A percentile compares a stretch with the other conserved stretches of the same genome.
phyloP scores from a whole-genome alignment of 2,888 invertebrate genomes.

The Ornithoptera alexandrae region DNA sequence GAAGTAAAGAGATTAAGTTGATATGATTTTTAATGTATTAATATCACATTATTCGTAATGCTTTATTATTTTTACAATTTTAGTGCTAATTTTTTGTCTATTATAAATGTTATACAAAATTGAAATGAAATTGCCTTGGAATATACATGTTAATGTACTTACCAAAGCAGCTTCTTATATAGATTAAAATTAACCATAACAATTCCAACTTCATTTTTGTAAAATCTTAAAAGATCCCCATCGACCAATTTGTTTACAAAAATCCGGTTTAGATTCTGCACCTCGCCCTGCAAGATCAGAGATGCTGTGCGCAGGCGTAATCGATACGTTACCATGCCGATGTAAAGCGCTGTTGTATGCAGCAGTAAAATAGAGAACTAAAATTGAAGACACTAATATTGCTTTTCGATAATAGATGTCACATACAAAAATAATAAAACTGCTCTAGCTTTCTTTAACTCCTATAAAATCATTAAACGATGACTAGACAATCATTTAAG shows the following conservation, averaged over 20 bases:
- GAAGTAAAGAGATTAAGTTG: too few relatives aligned
- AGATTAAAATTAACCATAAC: constrained; percentile 50
- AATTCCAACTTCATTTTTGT: constrained; percentile 55
- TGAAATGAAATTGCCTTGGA: too few relatives aligned
- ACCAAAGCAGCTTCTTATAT: constrained; percentile 52
- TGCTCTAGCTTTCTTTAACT: too few relatives aligned
- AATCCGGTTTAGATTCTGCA: constrained; percentile 46
- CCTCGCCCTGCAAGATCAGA: constrained; percentile 31
- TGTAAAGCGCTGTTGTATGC: constrained; percentile 1
- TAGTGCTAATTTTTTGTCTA: too few relatives aligned
- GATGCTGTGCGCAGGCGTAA: constrained; percentile 60
- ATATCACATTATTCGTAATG: too few relatives aligned
- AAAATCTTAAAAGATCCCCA: constrained; percentile 20
- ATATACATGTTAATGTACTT: constrained; percentile 39
- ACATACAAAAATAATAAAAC: too few relatives aligned
- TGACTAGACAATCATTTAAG: too few relatives aligned
- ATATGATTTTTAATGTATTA: too few relatives aligned
- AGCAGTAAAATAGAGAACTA: constrained; percentile 7
- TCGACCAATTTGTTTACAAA: constrained; percentile 35
- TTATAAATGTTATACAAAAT: too few relatives aligned
- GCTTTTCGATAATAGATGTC: not conserved
- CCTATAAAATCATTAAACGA: too few relatives aligned
- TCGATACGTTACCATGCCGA: constrained; percentile 51
- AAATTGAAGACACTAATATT: too few relatives aligned
- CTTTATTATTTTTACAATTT: too few relatives aligned